Percentiles rank a stretch among this genome's conserved stretches.
Conservation (phyloP, 1,140 invertebrate genomes). For the Bemisia tabaci region DNA sequence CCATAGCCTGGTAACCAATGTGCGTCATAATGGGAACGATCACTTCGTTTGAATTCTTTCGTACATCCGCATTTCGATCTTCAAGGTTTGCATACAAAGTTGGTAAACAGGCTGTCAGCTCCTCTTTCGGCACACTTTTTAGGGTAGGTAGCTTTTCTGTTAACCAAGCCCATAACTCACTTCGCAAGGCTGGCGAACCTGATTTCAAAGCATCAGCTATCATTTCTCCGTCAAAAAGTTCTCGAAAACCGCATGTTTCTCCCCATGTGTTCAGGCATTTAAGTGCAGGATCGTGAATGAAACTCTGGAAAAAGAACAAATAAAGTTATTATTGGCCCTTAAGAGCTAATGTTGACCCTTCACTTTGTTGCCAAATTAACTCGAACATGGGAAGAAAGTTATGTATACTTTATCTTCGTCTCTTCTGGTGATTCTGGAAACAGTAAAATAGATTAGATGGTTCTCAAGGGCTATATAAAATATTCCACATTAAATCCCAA, state of each 20-base stretch:
- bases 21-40: slow-evolving; percentile 88
- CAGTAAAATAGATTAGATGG: too few species aligned
- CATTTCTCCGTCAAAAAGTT: slow-evolving; percentile 81
- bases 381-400: too few species aligned
- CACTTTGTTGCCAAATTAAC: too few species aligned
- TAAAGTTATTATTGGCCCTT: too few species aligned
- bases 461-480: too few species aligned
- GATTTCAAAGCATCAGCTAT: slow-evolving; percentile 68
- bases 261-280: slow-evolving; percentile 71
- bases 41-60: slow-evolving; percentile 78
- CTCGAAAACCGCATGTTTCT: slow-evolving; percentile 59
- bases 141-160: slow-evolving; percentile 59
- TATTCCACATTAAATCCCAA: too few species aligned
- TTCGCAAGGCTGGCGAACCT: slow-evolving; percentile 66
- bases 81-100: slow-evolving; percentile 71
- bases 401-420: too few species aligned
- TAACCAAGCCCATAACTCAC: slow-evolving; percentile 74
- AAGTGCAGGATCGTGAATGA: slow-evolving; percentile 60
- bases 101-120: slow-evolving; percentile 62
- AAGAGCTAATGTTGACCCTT: too few species aligned
- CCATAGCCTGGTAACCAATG: slow-evolving; percentile 70
- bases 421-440: too few species aligned
- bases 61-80: slow-evolving; percentile 79
- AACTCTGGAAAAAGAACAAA: slow-evolving; percentile 36
- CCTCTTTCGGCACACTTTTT: slow-evolving; percentile 64